These are phyloP conservation scores for Psilanteris sp. DNA, from an alignment of 1,140 invertebrate species.

Conservation along the genomic window DNA sequence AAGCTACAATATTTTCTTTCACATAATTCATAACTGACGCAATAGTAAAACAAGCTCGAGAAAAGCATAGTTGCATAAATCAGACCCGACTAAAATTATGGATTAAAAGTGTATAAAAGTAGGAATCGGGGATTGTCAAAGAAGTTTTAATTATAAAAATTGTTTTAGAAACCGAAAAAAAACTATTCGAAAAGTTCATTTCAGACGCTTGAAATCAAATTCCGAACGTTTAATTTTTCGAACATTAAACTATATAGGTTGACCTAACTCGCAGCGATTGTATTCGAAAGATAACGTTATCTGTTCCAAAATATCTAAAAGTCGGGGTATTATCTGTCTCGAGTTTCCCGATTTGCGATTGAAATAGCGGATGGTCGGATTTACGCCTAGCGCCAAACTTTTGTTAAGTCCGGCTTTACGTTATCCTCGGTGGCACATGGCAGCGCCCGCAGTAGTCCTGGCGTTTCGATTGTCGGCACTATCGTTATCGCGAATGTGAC, in stretches of 20 bases:
- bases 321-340: conserved; percentile 61
- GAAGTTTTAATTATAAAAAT: too few species aligned
- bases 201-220: background rate
- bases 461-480: conserved; percentile 65
- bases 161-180: too few species aligned
- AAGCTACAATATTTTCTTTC: too few species aligned
- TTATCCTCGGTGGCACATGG: conserved; percentile 48
- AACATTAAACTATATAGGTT: conserved; percentile 12
- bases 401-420: conserved; percentile 65
- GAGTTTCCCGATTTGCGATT: conserved; percentile 66
- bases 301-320: conserved; percentile 55
- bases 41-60: too few species aligned
- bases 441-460: conserved; percentile 52
- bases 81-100: too few species aligned
- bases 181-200: too few species aligned
- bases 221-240: conserved; percentile 6
- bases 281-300: conserved; percentile 44
- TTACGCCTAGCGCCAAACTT: conserved; percentile 64
- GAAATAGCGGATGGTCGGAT: conserved; percentile 64
- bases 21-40: too few species aligned
- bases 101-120: too few species aligned
- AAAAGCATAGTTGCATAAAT: too few species aligned
- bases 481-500: conserved; percentile 64
- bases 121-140: too few species aligned
- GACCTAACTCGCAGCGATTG: conserved; percentile 17